These are phyloP conservation scores for Pseudolaguvia tuberculata DNA, from an alignment of 2,113 vertebrate genomes.

Conservation along the genomic window DNA sequence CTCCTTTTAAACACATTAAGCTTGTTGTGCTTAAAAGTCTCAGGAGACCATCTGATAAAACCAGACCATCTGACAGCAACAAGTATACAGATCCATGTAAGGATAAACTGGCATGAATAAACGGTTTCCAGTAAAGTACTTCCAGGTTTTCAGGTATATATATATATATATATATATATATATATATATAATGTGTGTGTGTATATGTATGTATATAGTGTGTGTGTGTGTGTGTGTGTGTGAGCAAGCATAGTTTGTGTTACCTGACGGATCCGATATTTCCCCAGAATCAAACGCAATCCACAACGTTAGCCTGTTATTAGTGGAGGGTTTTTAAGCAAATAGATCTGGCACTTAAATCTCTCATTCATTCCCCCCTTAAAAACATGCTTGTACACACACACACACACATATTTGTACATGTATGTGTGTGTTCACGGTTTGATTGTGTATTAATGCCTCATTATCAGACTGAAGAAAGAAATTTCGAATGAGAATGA, in stretches of 20 bases:
- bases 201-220: conserved; percentile 57
- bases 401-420: conserved; percentile 61
- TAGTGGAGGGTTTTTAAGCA: neutral
- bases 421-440: conserved; percentile 69
- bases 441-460: conserved; percentile 75
- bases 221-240: conserved; percentile 62
- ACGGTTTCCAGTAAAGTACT: neutral
- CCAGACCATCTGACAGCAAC: neutral
- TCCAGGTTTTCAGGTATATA: conserved; percentile 49
- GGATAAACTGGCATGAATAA: conserved; percentile 1
- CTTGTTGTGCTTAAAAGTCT: neutral
- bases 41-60: neutral
- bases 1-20: neutral
- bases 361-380: conserved; percentile 17
- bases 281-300: conserved; percentile 48
- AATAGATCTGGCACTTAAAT: conserved; percentile 23
- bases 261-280: conserved; percentile 53
- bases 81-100: too few species aligned
- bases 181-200: conserved; percentile 50
- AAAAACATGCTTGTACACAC: conserved; percentile 60
- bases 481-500: conserved; percentile 67
- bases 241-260: conserved; percentile 56
- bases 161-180: conserved; percentile 64
- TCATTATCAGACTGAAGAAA: conserved; percentile 70
- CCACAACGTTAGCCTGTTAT: conserved; percentile 38